A percentile compares a stretch with the other conserved stretches of the same genome.
Evolutionary conservation across 2,888 invertebrate species (phyloP).

Genomic region (Sturmia bella): DNA sequence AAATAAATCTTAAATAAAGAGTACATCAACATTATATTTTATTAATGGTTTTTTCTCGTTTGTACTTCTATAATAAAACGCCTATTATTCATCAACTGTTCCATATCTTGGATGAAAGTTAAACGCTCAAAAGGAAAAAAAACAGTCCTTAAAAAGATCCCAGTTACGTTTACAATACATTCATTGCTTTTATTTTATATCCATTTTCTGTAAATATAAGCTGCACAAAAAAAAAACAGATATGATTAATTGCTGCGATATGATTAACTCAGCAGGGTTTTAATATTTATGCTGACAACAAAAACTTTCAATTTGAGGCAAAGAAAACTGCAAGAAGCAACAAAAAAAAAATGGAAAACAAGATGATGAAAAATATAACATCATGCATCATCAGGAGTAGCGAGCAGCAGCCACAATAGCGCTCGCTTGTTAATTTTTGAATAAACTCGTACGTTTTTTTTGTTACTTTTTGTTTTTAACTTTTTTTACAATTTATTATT

Average conservation of each 20-base stretch:
- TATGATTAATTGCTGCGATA: constrained; percentile 63
- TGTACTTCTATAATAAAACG: constrained; percentile 21
- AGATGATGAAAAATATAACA: constrained; percentile 30
- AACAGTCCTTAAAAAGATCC: constrained; percentile 14
- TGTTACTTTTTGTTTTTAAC: neutral
- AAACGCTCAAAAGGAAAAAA: constrained; percentile 16
- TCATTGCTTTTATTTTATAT: neutral
- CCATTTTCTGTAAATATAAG: neutral
- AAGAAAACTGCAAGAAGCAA: neutral
- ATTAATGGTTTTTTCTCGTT: neutral
- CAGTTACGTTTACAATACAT: constrained; percentile 30
- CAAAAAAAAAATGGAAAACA: neutral
- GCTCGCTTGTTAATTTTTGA: constrained; percentile 6
- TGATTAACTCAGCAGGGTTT: constrained; percentile 57
- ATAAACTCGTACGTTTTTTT: constrained; percentile 6
- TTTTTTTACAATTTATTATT: constrained; percentile 48
- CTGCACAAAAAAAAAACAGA: neutral
- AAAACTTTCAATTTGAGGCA: constrained; percentile 53
- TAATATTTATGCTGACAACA: constrained; percentile 56
- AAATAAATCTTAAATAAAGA: neutral
- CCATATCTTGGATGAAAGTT: constrained; percentile 47
- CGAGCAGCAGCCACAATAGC: constrained; percentile 17
- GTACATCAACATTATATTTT: neutral
- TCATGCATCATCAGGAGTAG: constrained; percentile 39
- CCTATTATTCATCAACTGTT: constrained; percentile 48